phyloP scores from a whole-genome alignment of 2,797 vertebrate species.

The Melanotaenia parkinsoni region DNA sequence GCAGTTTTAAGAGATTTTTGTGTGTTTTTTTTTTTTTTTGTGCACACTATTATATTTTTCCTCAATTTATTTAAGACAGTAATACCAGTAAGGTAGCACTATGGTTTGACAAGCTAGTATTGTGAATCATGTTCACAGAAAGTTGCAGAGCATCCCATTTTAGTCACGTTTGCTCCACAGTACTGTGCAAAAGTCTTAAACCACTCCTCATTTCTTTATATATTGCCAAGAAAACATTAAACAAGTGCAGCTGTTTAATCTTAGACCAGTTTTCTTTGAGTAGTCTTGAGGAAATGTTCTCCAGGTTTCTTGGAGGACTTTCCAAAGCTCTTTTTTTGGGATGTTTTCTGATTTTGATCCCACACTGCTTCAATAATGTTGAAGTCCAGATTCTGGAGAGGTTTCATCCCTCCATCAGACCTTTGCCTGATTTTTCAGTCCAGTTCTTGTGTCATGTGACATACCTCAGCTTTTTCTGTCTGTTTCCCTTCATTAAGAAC shows the following conservation, averaged over 20 bases:
- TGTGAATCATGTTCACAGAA: not conserved
- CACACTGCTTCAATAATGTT: not conserved
- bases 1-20: not conserved
- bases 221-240: not conserved
- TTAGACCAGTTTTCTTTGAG: not conserved
- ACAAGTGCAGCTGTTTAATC: not conserved
- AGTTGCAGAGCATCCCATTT: no score
- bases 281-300: not conserved
- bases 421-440: not conserved
- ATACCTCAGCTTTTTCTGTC: no score
- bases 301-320: not conserved
- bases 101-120: not conserved
- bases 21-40: not conserved
- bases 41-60: conserved; percentile 8
- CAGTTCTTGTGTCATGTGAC: no score
- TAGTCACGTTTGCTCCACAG: not conserved
- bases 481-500: no score
- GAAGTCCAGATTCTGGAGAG: not conserved
- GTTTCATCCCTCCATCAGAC: not conserved
- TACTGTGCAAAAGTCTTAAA: not conserved
- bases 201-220: not conserved
- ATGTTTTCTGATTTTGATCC: not conserved
- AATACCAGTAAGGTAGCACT: not conserved
- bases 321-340: not conserved
- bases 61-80: not conserved